These are phyloP conservation scores for Porites lutea DNA, from an alignment of 64 coral and sea anemone species.

Conservation along the genomic window DNA sequence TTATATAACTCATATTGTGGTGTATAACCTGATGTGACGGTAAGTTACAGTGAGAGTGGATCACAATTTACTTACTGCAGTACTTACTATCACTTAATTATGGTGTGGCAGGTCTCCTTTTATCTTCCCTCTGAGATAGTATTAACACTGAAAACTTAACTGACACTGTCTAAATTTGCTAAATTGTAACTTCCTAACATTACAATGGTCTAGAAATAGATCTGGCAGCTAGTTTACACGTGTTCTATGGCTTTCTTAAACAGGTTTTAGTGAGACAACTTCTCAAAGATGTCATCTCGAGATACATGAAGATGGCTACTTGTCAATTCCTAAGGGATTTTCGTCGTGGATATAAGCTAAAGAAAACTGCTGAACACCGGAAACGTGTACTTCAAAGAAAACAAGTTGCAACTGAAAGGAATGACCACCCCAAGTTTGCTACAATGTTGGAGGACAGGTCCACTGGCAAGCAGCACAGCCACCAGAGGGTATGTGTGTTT, in stretches of 20 bases:
- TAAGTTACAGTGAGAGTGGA: too few relatives aligned
- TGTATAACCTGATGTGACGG: too few relatives aligned
- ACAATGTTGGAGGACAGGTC: neutral
- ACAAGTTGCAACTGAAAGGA: neutral
- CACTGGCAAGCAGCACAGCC: neutral
- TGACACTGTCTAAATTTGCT: too few relatives aligned
- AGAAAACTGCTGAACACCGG: slow-evolving; percentile 10
- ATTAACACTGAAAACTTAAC: too few relatives aligned
- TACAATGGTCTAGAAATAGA: too few relatives aligned
- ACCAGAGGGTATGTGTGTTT: neutral
- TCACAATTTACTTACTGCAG: too few relatives aligned
- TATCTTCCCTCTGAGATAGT: too few relatives aligned
- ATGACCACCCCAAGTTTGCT: neutral
- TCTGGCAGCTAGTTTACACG: too few relatives aligned
- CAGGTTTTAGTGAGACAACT: neutral
- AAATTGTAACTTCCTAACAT: too few relatives aligned
- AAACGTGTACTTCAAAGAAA: slow-evolving; percentile 21
- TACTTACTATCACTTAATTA: too few relatives aligned
- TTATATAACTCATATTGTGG: too few relatives aligned
- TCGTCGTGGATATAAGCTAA: neutral
- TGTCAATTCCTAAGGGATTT: slow-evolving; percentile 18
- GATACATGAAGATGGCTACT: slow-evolving; percentile 11
- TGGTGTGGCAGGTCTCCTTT: too few relatives aligned
- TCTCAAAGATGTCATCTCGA: neutral
- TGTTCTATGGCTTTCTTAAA: neutral